phyloP scores from a whole-genome alignment of 2,113 vertebrate species.

The Lepidothrix coronata region DNA sequence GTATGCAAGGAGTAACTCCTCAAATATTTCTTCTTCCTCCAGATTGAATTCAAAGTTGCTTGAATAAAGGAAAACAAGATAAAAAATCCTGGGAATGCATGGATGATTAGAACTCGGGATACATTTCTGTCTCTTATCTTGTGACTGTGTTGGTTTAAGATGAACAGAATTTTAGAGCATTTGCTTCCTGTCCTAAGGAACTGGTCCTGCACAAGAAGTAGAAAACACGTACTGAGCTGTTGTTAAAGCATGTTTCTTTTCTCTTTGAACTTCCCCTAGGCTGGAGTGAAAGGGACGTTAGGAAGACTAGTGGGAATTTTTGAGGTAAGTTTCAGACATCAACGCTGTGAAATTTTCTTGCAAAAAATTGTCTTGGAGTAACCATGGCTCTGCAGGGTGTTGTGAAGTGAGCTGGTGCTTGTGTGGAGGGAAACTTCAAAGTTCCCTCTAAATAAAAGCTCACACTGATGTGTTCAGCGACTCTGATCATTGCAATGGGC shows the following conservation, averaged over 20 bases:
- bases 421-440: background rate
- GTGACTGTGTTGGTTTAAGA: background rate
- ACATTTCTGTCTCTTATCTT: background rate
- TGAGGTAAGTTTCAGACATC: constrained; percentile 82
- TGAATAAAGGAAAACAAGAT: background rate
- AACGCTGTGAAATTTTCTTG: background rate
- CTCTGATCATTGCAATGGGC: background rate
- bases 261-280: constrained; percentile 73
- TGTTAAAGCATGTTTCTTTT: background rate
- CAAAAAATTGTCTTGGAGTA: background rate
- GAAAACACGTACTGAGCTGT: background rate
- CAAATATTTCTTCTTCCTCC: background rate
- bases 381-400: background rate
- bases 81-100: background rate
- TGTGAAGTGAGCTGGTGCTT: background rate
- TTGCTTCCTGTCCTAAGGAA: background rate
- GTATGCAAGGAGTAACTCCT: background rate
- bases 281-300: constrained; percentile 96
- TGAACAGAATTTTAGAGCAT: background rate
- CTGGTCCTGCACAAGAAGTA: background rate
- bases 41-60: background rate
- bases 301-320: constrained; percentile 97
- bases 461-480: background rate
- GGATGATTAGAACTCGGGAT: background rate
- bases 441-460: rapidly evolving